These are phyloP conservation scores for Malurus alboscapulatus DNA, from an alignment of 2,113 vertebrate genomes.

Conservation along the genomic window DNA sequence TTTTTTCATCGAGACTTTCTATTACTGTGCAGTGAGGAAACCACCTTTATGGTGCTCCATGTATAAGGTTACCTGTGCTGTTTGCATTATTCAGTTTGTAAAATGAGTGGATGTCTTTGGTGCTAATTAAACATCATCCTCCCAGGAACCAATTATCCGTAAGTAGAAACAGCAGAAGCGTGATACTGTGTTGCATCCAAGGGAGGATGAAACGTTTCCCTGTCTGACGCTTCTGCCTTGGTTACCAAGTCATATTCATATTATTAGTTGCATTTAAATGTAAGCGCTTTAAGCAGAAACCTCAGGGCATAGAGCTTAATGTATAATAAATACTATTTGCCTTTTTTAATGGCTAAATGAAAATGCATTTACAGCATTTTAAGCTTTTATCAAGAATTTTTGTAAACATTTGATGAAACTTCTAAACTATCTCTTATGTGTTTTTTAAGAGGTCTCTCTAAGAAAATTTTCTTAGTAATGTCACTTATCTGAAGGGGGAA, in stretches of 20 bases:
- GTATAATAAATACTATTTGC: constrained; percentile 32
- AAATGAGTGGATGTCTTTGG: not conserved
- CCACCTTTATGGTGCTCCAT: not conserved
- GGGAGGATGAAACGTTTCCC: not conserved
- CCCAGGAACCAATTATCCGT: not conserved
- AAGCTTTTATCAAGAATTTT: not conserved
- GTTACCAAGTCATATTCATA: not conserved
- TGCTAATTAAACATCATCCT: not conserved
- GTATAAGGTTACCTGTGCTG: not conserved
- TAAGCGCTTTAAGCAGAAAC: constrained; percentile 1
- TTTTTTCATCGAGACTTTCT: not conserved
- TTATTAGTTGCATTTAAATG: not conserved
- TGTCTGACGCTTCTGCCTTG: not conserved
- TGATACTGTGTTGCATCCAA: not conserved
- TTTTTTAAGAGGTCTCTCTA: not conserved
- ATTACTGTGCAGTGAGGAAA: not conserved
- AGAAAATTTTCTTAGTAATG: not conserved
- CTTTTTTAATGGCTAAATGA: not conserved
- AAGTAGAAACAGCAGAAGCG: not conserved
- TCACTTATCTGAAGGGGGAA: not conserved
- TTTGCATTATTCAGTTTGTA: not conserved
- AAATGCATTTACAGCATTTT: not conserved
- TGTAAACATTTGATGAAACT: not conserved
- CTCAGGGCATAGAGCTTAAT: not conserved
- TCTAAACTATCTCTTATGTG: not conserved